Evolutionary conservation across 2,113 vertebrate species (phyloP).

Genomic region (Glaucidium brasilianum): DNA sequence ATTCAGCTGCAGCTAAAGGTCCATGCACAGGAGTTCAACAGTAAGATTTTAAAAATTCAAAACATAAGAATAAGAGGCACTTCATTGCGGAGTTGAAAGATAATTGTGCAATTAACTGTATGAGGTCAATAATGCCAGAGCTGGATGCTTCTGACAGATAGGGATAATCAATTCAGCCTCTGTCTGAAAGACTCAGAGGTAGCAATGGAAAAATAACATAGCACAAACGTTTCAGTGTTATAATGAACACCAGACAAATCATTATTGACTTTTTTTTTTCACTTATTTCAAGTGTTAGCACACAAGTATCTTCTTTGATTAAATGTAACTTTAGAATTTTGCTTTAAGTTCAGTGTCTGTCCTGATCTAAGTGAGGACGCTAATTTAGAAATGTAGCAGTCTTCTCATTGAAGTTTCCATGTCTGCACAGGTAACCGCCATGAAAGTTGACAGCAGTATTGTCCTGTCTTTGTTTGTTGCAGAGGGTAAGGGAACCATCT

Average conservation of each 20-base stretch:
- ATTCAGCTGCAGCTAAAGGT: slow-evolving; percentile 21
- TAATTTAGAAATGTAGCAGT: background rate
- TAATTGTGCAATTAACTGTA: slow-evolving; percentile 72
- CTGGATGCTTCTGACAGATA: slow-evolving; percentile 58
- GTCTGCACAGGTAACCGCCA: background rate
- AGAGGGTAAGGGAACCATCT: rapidly evolving
- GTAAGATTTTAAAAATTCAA: slow-evolving; percentile 56
- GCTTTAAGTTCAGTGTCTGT: background rate
- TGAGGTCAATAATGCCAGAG: slow-evolving; percentile 71
- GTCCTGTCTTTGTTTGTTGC: rapidly evolving
- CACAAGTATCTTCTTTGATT: slow-evolving; percentile 56
- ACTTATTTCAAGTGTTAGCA: slow-evolving; percentile 26
- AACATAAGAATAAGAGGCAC: slow-evolving; percentile 57
- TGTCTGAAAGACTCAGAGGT: slow-evolving; percentile 35
- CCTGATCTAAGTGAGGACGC: background rate
- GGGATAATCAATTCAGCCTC: slow-evolving; percentile 65
- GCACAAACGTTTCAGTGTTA: slow-evolving; percentile 31
- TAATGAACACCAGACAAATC: slow-evolving; percentile 70
- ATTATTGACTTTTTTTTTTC: slow-evolving; percentile 55
- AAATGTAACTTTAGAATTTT: slow-evolving; percentile 22
- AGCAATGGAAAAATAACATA: slow-evolving; percentile 47
- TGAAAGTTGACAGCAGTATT: background rate
- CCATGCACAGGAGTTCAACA: background rate
- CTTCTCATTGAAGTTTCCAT: background rate
- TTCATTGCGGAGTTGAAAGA: slow-evolving; percentile 69